Conservation (phyloP, 2,888 invertebrate species). For the Chelonus formosanus region DNA sequence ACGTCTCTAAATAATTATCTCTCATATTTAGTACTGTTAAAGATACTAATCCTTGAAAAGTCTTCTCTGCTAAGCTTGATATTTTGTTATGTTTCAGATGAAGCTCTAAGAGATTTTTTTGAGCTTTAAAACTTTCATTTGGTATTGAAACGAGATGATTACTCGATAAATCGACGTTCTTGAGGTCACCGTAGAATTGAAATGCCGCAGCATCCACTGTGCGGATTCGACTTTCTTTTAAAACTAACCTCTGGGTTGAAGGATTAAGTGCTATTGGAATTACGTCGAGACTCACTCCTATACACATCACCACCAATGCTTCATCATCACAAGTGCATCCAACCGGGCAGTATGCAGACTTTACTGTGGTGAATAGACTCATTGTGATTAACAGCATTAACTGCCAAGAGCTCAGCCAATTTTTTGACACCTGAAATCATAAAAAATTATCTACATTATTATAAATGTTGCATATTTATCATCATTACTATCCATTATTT, state of each 20-base stretch:
- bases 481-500: no score
- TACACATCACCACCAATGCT: conserved; percentile 85
- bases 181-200: conserved; percentile 87
- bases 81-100: conserved; percentile 87
- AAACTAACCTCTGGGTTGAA: conserved; percentile 83
- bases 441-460: conserved; percentile 3
- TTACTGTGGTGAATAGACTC: conserved; percentile 39
- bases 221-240: conserved; percentile 86
- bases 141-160: conserved; percentile 87
- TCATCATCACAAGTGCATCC: conserved; percentile 92
- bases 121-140: conserved; percentile 79
- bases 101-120: conserved; percentile 82
- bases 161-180: conserved; percentile 83
- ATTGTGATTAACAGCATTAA: conserved; percentile 44
- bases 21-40: conserved; percentile 83
- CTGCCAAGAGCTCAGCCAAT: conserved; percentile 19
- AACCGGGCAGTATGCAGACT: conserved; percentile 80
- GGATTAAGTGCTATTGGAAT: conserved; percentile 92
- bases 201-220: conserved; percentile 85
- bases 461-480: neutral
- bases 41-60: conserved; percentile 80
- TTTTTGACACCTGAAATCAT: conserved; percentile 38
- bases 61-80: conserved; percentile 80
- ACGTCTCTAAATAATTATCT: conserved; percentile 82
- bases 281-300: conserved; percentile 85